Evolutionary conservation across 2,797 vertebrate species (phyloP), one percentile per base, ranked within the genome.

Genomic region (Scyliorhinus canicula): DNA sequence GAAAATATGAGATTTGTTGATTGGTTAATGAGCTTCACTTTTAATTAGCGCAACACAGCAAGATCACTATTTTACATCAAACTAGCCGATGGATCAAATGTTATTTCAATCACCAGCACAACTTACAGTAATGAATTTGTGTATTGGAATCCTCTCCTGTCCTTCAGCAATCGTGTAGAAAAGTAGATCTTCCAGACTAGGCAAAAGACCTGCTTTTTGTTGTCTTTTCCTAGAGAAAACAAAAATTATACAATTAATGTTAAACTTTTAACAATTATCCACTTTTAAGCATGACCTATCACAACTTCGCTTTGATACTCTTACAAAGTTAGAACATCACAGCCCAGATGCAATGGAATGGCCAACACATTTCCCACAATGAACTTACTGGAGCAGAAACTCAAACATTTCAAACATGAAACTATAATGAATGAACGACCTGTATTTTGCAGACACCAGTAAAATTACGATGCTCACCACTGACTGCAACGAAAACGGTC

Each of bases 131-230:
- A 99, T 99, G 96, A 99, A 99, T 95, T 99, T 99, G 97, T 99
- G 98, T n/a, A 99, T 98, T 0, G 99, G 99, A 97, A 99, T 99
- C 96, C 98, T 99, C 96, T 99, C 99, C 97, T 99, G 98, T 95
- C 99, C 99, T 97, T 99, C 99, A 69, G 99, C 99, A 96, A 99
- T 99, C 95, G 99, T 99, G 97, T 99, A 99, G 97, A 99, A 99
- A 95, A 99, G 98, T 85, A 99, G 98, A 97, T 99, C 99, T 97
- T 99, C 99, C 97, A 99, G 98, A 95, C 99, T 99, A 96, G 98
- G 99, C 96, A 99, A 97, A 95, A 99, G 98, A 96, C 99, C 98
- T 93, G 98, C 98, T 96, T 99, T 99, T 28, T 77, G 40, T 95
- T 97, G 97, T 98, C n/a, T n/a, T n/a, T 98, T 99, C 97, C 99